Evolutionary conservation across 2,888 invertebrate species (phyloP).

Genomic region (Pemphredon lugubris): DNA sequence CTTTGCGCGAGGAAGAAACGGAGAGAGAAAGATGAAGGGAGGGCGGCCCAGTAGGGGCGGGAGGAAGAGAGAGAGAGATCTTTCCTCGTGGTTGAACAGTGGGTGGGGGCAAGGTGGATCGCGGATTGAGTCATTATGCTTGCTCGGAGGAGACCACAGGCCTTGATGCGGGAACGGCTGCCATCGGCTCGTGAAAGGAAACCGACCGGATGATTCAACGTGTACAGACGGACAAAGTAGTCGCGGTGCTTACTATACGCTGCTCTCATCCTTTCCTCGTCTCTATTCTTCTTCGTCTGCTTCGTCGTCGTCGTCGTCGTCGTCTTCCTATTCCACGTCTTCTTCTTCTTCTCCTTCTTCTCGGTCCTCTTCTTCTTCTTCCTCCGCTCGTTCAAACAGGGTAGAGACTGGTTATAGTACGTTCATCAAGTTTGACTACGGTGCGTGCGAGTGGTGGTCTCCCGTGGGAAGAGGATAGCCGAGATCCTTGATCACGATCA

Average conservation of each 20-base stretch:
- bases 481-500: conserved; percentile 31
- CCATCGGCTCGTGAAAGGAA: conserved; percentile 78
- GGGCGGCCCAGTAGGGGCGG: conserved; percentile 22
- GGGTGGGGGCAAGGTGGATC: conserved; percentile 77
- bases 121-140: conserved; percentile 81
- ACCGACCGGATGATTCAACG: conserved; percentile 76
- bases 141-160: conserved; percentile 78
- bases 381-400: conserved; percentile 23
- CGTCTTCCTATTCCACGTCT: conserved; percentile 29
- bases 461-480: conserved; percentile 20
- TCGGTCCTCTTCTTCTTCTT: conserved; percentile 4
- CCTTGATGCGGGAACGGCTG: conserved; percentile 76
- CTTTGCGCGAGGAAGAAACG: conserved; percentile 55
- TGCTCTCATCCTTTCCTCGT: conserved; percentile 38
- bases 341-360: conserved; percentile 28
- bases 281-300: conserved; percentile 51
- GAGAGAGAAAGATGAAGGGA: conserved; percentile 40
- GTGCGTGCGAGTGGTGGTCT: conserved; percentile 13
- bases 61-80: conserved; percentile 55
- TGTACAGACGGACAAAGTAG: conserved; percentile 74
- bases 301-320: conserved; percentile 37
- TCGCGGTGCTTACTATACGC: conserved; percentile 62
- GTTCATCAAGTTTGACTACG: conserved; percentile 54
- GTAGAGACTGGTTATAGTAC: conserved; percentile 42
- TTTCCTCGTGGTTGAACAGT: conserved; percentile 61